Conservation (phyloP, 64 coral and sea anemone species). For the Montipora sp. region DNA sequence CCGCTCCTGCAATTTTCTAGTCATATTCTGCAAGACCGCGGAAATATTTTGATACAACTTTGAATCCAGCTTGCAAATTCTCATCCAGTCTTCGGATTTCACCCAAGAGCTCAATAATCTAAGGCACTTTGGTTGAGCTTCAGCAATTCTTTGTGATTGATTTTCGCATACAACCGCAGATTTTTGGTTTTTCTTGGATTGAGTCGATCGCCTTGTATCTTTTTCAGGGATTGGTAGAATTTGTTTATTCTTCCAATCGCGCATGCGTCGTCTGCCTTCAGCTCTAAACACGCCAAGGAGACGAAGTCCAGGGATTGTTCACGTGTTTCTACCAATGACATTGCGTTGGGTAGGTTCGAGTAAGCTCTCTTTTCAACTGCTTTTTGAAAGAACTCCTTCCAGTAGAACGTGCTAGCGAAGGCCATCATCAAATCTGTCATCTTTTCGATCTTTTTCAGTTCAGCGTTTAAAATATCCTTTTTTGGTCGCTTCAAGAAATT, state of each 20-base stretch:
- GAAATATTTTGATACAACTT: conserved; percentile 40
- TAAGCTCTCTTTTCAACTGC: not conserved
- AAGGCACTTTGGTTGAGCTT: conserved; percentile 24
- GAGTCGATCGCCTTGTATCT: conserved; percentile 8
- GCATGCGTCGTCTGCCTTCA: conserved; percentile 20
- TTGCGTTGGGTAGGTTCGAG: not conserved
- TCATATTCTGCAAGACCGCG: conserved; percentile 25
- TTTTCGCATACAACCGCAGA: not conserved
- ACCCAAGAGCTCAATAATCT: not conserved
- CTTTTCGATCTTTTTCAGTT: not conserved
- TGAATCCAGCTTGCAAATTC: not conserved
- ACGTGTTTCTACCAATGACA: not conserved
- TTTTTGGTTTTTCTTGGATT: not conserved
- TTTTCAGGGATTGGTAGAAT: conserved; percentile 13
- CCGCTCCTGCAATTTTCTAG: conserved; percentile 22
- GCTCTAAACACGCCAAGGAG: conserved; percentile 3
- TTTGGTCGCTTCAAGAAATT: not conserved
- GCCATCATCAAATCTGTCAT: not conserved
- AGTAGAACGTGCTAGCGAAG: not conserved
- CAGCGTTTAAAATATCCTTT: not conserved
- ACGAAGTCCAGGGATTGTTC: not conserved
- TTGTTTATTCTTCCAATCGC: not conserved
- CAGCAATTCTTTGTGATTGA: conserved; percentile 25
- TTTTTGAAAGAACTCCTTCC: not conserved
- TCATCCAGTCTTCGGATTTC: not conserved